Conservation (phyloP, 2,888 invertebrate genomes). For the Mimas tiliae region DNA sequence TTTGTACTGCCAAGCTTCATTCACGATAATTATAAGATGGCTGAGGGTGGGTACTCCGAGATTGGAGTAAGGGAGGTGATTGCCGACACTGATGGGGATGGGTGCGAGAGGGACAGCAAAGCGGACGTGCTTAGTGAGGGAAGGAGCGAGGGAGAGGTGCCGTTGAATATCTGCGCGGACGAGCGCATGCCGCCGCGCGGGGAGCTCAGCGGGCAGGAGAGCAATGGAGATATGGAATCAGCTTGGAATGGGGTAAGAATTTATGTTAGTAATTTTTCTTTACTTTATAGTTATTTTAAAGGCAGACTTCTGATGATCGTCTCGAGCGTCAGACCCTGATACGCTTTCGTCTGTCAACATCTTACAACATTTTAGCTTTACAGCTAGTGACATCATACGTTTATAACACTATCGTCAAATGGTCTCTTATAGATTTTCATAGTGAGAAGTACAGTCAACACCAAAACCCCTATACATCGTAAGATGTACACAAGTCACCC, state of each 20-base stretch:
- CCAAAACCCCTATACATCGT: no score
- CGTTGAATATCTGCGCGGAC: slow-evolving; percentile 91
- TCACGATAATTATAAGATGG: slow-evolving; percentile 77
- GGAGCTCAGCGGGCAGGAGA: slow-evolving; percentile 94
- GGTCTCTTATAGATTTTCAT: no score
- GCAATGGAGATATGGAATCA: slow-evolving; percentile 91
- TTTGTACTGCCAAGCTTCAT: slow-evolving; percentile 78
- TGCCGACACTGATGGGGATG: slow-evolving; percentile 49
- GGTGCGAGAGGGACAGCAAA: slow-evolving; percentile 67
- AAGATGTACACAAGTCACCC: no score
- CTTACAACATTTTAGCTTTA: no score
- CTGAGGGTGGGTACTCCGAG: slow-evolving; percentile 67
- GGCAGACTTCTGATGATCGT: no score
- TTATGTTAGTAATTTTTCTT: no score
- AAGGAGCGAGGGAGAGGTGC: slow-evolving; percentile 63
- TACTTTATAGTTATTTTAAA: no score
- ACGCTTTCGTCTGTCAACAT: no score
- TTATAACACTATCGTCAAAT: no score
- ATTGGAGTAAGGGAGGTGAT: slow-evolving; percentile 48
- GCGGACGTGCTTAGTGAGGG: slow-evolving; percentile 69
- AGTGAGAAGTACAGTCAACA: no score
- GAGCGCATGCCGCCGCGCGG: slow-evolving; percentile 95
- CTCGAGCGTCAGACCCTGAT: no score
- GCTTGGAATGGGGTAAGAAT: slow-evolving; percentile 89
- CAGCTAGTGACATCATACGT: no score